Percentiles rank a stretch among this genome's conserved stretches.
Evolutionary conservation across 2,888 invertebrate species (phyloP).

Genomic region (Sepiola atlantica): DNA sequence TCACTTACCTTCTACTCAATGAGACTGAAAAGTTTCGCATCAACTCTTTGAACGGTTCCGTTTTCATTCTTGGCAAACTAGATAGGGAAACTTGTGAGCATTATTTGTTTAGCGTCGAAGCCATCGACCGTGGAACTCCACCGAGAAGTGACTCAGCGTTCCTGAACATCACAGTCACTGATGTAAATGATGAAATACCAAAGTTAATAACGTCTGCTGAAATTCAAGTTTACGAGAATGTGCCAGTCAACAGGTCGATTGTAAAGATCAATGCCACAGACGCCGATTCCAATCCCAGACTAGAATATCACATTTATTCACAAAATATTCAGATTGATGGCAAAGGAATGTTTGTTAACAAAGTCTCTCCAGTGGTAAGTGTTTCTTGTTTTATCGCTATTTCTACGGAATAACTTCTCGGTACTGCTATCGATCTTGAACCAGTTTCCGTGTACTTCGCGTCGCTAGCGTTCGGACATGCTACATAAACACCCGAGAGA

Average conservation of each 20-base stretch:
- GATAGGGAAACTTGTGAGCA: background rate
- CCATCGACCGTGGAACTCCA: background rate
- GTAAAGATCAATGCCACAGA: background rate
- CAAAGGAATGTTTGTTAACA: background rate
- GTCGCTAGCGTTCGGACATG: too few relatives aligned
- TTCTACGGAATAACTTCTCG: too few relatives aligned
- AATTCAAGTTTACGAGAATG: background rate
- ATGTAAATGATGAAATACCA: background rate
- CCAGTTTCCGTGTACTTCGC: too few relatives aligned
- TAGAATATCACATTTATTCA: background rate
- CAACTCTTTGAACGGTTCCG: background rate
- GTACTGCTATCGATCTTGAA: too few relatives aligned
- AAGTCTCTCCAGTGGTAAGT: background rate
- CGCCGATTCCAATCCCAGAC: background rate
- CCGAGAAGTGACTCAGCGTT: background rate
- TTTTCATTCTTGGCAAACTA: constrained; percentile 20
- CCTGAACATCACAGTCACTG: background rate
- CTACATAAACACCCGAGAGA: too few relatives aligned
- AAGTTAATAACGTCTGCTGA: background rate
- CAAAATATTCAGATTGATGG: background rate
- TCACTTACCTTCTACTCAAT: background rate
- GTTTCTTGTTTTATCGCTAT: background rate
- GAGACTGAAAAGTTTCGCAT: background rate
- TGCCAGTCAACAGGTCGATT: background rate
- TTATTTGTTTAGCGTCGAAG: background rate